phyloP scores from a whole-genome alignment of 2,797 vertebrate species.

The Chelonia mydas region DNA sequence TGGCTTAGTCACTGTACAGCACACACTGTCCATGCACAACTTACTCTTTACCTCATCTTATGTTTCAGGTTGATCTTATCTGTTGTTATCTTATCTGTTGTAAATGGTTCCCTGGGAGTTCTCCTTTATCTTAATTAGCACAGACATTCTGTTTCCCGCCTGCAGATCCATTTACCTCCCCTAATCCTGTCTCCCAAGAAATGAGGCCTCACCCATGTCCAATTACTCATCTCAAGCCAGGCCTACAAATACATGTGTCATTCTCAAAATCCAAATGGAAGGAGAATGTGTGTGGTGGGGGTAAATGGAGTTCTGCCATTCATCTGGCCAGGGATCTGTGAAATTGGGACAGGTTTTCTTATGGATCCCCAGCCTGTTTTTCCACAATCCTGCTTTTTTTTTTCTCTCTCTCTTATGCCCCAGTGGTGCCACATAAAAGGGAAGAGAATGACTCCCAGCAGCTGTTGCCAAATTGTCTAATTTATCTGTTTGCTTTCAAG shows the following conservation, averaged over 20 bases:
- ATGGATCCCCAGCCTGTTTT: neutral
- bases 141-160: neutral
- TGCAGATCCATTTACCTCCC: neutral
- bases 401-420: neutral
- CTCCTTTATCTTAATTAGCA: neutral
- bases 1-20: neutral
- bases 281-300: neutral
- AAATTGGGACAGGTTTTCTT: neutral
- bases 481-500: neutral
- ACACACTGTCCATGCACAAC: neutral
- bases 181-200: neutral
- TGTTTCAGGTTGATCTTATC: neutral
- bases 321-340: neutral
- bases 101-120: neutral
- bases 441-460: neutral
- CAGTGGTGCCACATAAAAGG: neutral
- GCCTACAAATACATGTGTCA: too few relatives aligned
- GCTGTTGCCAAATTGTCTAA: neutral
- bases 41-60: neutral
- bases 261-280: neutral
- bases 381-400: neutral
- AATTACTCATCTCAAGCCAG: neutral
- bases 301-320: neutral
- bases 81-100: neutral
- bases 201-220: neutral